Base-by-base conservation (phyloP, 2,888 invertebrate genomes). In the Luffia ferchaultella region DNA sequence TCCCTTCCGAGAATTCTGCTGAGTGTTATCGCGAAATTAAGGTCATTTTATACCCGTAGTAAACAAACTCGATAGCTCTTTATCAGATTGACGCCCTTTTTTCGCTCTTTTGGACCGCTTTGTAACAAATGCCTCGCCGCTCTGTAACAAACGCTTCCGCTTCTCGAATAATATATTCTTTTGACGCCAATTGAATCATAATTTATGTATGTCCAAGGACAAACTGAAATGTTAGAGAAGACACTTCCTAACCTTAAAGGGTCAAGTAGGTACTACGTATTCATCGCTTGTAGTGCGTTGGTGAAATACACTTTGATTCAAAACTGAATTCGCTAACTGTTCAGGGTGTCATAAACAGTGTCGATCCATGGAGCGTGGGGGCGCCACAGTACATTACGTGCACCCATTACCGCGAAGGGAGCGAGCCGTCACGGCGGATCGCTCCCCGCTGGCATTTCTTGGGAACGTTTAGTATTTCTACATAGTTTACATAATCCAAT, bases 401-500 rank as follows among this genome's bases (percentile, higher is more conserved):
- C n/a, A 12, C 5, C 30, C 30, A 12, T 30, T 30, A 30, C 30
- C 30, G 30, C 30, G 12, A 30, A 30, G 30, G 12, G 30, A 30
- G 30, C 30, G 30, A 48, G n/a, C 18, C 16, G 17, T 42, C 20
- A 40, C 49, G 40, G 44, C 18, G n/a, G 45, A 15, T 30, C 3
- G 5, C 12, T 12, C 30, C n/a, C 16, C 18, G 16, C 17, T 18
- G 7, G 17, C 42, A 9, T 42, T 48, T 17, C 53, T 49, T 54
- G 52, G 48, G 52, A 59, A 58, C 60, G 65, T 67, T 66, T 67
- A 64, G 60, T 52, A 62, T 59, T 54, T 50, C 64, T 63, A 60
- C 67, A 67, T 67, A 70, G 68, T 71, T 70, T 48, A 64, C 65
- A 65, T 68, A 70, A 72, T 67, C 67, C 61, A 67, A 70, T 72